Conservation (phyloP, 2,797 vertebrate species). For the Scomberomorus guttatus region DNA sequence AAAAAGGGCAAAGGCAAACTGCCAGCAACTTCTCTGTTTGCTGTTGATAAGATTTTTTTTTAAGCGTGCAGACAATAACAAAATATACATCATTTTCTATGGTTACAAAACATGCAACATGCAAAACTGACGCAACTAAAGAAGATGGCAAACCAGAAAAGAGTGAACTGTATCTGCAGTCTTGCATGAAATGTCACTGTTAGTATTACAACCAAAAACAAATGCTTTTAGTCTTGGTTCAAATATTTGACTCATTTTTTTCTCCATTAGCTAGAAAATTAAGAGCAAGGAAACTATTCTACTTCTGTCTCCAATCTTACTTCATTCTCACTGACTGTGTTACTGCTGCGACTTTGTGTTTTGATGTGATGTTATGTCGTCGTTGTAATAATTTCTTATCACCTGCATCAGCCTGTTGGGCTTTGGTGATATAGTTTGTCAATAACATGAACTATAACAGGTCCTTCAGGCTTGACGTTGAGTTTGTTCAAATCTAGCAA, state of each 20-base stretch:
- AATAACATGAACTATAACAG: neutral
- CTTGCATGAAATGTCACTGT: neutral
- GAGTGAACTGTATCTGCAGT: neutral
- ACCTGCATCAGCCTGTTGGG: neutral
- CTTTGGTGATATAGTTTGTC: neutral
- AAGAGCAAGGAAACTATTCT: neutral
- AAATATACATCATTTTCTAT: neutral
- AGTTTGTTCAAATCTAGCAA: conserved; percentile 10
- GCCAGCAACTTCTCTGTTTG: neutral
- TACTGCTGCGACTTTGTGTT: neutral
- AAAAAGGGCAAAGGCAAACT: neutral
- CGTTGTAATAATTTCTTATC: conserved; percentile 4
- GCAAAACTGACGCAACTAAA: neutral
- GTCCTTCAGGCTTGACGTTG: neutral
- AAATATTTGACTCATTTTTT: neutral
- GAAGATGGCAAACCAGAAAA: neutral
- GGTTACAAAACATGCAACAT: conserved; percentile 1
- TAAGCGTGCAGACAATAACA: neutral
- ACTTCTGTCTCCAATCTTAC: neutral
- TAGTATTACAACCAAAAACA: neutral
- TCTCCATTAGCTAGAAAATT: neutral
- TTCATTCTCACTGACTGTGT: neutral
- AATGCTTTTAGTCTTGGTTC: neutral
- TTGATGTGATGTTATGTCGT: conserved; percentile 8
- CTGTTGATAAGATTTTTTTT: neutral